Conservation (phyloP, 2,888 invertebrate genomes). For the Sesamia inferens region DNA sequence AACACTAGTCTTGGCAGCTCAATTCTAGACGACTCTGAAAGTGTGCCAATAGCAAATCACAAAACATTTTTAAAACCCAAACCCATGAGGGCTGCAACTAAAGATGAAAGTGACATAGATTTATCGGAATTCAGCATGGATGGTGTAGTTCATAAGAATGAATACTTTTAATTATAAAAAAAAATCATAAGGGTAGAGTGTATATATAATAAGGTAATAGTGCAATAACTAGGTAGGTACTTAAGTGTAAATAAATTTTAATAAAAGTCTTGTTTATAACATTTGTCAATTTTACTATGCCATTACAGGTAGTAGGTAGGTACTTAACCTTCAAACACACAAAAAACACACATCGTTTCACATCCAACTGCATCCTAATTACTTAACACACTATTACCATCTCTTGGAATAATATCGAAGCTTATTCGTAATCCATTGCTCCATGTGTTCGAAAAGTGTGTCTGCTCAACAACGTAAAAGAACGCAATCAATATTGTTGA, state of each 20-base stretch:
- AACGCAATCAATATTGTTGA: too few relatives aligned
- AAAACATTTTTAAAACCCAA: constrained; percentile 77
- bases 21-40: constrained; percentile 84
- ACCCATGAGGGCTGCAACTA: constrained; percentile 74
- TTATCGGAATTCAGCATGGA: constrained; percentile 85
- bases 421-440: too few relatives aligned
- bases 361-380: too few relatives aligned
- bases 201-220: background rate
- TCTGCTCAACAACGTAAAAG: too few relatives aligned
- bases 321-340: background rate
- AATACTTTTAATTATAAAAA: constrained; percentile 69
- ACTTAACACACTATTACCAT: too few relatives aligned
- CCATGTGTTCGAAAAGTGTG: too few relatives aligned
- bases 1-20: constrained; percentile 88
- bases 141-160: constrained; percentile 75
- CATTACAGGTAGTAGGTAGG: too few relatives aligned
- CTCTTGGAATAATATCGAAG: too few relatives aligned
- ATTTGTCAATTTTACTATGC: background rate
- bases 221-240: constrained; percentile 12
- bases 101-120: constrained; percentile 85
- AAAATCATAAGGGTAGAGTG: too few relatives aligned
- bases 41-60: constrained; percentile 69
- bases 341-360: background rate
- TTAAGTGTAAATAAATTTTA: background rate
- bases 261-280: background rate